Base-by-base conservation (phyloP, 1,140 invertebrate genomes). In the Penaeus indicus region DNA sequence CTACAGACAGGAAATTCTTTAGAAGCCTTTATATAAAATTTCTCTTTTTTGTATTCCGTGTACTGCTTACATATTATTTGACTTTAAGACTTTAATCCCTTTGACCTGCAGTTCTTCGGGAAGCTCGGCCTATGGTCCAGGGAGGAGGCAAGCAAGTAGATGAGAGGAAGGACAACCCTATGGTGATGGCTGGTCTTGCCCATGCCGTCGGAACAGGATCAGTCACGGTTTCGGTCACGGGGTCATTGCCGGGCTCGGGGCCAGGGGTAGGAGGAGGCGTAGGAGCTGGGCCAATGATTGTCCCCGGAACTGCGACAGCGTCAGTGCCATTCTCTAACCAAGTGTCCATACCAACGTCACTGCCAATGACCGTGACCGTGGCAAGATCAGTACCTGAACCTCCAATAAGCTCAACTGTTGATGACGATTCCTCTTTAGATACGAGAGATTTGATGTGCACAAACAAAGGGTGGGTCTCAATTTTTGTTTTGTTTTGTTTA, bases 181-280 rank as follows among this genome's bases (percentile, higher is more conserved):
- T 84, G 21, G 82, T 88, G n/a, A 67, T 63, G 13, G 64, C 69
- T 47, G 82, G 87, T n/a, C 60, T 88, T n/a, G 62, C 87, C 69
- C 87, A 88, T 27, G 85, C 78, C n/a, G 78, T 82, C 27, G 85
- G 85, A 11, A 79, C 75, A 7, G 85, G 85, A 3, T 86, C 85
- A 3, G 85, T 87, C 21, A 87, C 85, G 22, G 85, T 87, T n/a
- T 87, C 85, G 13, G 85, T 87, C 10, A 87, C 85, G 1, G 85
- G 85, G 19, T 72, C 85, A 3, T 38, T 80, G 32, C 77, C 77
- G 1, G 25, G 54, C 16, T 0, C 54, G 10, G 54, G 54, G 54
- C 54, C 54, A 10, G 54, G 54, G 54, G 54, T 54, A 54, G 47
- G 47, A 54, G 3, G 3, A 54, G 47, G 47, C 3, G 8, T 54